phyloP scores from a whole-genome alignment of 53 echinoderm and acorn worm species.

The Actinopyga echinites region DNA sequence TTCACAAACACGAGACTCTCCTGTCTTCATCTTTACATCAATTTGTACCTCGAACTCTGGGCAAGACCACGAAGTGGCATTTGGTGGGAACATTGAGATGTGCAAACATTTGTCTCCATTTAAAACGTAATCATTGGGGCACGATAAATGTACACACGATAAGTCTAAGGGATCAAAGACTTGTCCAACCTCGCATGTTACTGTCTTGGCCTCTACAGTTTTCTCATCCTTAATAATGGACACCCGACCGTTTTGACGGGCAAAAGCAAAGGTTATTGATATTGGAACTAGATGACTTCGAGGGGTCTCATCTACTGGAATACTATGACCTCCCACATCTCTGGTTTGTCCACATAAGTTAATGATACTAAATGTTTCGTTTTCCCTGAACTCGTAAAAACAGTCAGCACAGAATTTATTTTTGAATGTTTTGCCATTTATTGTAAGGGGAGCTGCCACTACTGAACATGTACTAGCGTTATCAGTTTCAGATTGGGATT shows the following conservation, averaged over 20 bases:
- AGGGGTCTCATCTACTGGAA: no score
- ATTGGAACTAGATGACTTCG: not conserved
- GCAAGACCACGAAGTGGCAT: no score
- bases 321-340: no score
- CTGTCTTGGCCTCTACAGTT: not conserved
- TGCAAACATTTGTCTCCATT: not conserved
- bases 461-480: not conserved
- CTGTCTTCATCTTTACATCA: no score
- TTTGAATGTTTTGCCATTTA: not conserved
- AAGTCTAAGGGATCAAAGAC: slow-evolving; percentile 23
- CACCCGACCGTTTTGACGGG: not conserved
- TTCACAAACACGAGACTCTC: no score
- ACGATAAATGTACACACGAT: slow-evolving; percentile 4
- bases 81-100: no score
- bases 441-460: not conserved
- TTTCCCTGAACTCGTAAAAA: not conserved
- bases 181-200: not conserved
- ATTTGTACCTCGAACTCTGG: no score
- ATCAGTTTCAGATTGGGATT: not conserved
- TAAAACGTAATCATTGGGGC: slow-evolving; percentile 1
- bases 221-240: not conserved
- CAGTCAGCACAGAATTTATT: slow-evolving; percentile 2
- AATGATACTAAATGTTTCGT: no score
- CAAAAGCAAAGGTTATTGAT: slow-evolving; percentile 33
- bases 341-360: no score